These are phyloP conservation scores for Drosophila atripex DNA, from an alignment of 2,888 invertebrate species.

Conservation along the genomic window DNA sequence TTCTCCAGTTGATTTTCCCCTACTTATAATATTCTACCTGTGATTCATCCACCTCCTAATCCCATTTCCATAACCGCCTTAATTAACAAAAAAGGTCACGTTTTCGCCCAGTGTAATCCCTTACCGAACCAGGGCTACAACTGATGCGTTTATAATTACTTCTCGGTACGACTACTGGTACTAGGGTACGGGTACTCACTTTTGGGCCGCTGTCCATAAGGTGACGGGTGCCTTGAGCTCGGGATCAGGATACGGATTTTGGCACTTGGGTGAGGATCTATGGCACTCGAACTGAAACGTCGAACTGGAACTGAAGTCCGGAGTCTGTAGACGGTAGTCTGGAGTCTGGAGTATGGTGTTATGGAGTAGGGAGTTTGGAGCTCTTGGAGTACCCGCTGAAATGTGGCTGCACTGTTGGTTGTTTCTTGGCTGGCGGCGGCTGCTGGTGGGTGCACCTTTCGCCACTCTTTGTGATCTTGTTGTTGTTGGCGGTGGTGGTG, in stretches of 20 bases:
- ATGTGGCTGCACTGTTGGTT: slow-evolving; percentile 19
- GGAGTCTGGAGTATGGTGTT: too few relatives aligned
- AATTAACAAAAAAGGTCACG: slow-evolving; percentile 5
- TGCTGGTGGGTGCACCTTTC: slow-evolving; percentile 77
- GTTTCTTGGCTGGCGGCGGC: slow-evolving; percentile 37
- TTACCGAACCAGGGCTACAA: slow-evolving; percentile 51
- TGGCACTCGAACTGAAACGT: slow-evolving; percentile 47
- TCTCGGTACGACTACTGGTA: slow-evolving; percentile 32
- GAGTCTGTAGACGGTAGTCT: slow-evolving; percentile 17
- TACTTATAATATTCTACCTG: not conserved
- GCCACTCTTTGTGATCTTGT: slow-evolving; percentile 63
- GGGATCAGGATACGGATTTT: slow-evolving; percentile 48
- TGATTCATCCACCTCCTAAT: not conserved
- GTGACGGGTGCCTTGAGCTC: slow-evolving; percentile 30
- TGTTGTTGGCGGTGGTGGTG: slow-evolving; percentile 39
- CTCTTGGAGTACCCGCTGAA: slow-evolving; percentile 13
- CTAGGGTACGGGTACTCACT: slow-evolving; percentile 36
- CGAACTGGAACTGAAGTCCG: slow-evolving; percentile 32
- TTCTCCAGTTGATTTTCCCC: not conserved
- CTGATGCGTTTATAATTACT: slow-evolving; percentile 79
- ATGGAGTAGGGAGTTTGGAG: slow-evolving; percentile 18
- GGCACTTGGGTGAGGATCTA: slow-evolving; percentile 48
- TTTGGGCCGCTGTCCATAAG: slow-evolving; percentile 39
- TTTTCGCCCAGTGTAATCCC: slow-evolving; percentile 44
- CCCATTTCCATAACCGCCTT: not conserved